Evolutionary conservation across 1,140 invertebrate genomes (phyloP).

Genomic region (Prorops nasuta): DNA sequence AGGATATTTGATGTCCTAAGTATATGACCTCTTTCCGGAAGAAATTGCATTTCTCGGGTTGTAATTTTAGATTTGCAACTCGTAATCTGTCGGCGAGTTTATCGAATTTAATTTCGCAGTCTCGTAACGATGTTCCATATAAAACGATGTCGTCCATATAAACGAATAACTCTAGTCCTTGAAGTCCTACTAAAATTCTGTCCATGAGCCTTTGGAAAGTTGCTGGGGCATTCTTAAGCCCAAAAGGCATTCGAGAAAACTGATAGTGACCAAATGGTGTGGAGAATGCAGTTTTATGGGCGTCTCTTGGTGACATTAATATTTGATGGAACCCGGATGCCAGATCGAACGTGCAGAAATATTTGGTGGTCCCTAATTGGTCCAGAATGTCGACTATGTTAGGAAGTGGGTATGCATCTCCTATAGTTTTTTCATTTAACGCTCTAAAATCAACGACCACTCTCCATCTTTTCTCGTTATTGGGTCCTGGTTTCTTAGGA

Average conservation of each 20-base stretch:
- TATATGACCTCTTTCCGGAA: background rate
- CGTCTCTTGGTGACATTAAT: background rate
- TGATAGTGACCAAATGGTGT: background rate
- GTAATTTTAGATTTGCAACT: background rate
- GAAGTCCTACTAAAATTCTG: background rate
- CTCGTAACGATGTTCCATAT: background rate
- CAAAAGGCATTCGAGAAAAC: background rate
- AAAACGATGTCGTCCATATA: background rate
- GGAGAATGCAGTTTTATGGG: background rate
- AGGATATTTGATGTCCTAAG: background rate
- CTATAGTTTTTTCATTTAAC: background rate
- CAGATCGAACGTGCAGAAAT: background rate
- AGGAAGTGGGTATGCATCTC: background rate
- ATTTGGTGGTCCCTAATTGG: background rate
- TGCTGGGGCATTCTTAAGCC: background rate
- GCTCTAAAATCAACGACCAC: background rate
- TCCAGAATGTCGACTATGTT: background rate
- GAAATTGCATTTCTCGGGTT: background rate
- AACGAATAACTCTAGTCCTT: background rate
- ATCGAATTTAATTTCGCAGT: background rate
- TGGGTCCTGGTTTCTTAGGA: background rate
- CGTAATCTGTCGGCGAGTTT: background rate
- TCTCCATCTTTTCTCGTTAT: background rate
- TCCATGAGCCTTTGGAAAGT: constrained; percentile 1
- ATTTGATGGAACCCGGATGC: constrained; percentile 4